Evolutionary conservation across 2,113 vertebrate genomes (phyloP).

Genomic region (Microtus montanus): DNA sequence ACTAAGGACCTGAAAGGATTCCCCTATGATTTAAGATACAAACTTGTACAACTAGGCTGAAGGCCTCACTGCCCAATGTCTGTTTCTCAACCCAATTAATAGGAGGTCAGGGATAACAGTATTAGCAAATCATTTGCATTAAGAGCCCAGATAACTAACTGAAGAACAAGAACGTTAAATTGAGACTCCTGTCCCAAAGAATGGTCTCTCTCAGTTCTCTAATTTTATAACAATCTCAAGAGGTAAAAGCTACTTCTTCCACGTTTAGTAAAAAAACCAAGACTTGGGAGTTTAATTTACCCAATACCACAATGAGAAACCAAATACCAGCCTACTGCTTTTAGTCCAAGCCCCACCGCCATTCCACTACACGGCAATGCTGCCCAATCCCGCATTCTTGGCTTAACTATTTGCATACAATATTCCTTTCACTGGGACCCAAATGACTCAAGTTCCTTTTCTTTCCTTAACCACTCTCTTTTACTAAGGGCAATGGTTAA

Average conservation of each 20-base stretch:
- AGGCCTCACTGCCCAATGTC: neutral
- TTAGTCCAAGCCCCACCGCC: conserved; percentile 12
- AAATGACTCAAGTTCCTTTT: conserved; percentile 32
- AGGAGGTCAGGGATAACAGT: neutral
- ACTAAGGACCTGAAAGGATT: neutral
- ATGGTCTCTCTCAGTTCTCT: neutral
- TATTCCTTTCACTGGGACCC: conserved; percentile 3
- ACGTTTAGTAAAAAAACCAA: conserved; percentile 54
- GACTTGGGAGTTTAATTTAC: conserved; percentile 22
- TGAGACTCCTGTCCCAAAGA: neutral
- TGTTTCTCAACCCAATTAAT: conserved; percentile 12
- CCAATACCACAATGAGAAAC: conserved; percentile 24
- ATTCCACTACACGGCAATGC: neutral
- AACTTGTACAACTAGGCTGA: neutral
- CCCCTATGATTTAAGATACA: neutral
- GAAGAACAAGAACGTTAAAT: neutral
- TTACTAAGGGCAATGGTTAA: conserved; percentile 30
- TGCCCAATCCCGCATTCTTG: neutral
- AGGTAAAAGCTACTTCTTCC: neutral
- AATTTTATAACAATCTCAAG: conserved; percentile 1
- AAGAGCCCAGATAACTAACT: neutral
- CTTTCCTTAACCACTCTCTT: conserved; percentile 18
- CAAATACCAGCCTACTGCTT: neutral
- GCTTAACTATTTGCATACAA: conserved; percentile 39
- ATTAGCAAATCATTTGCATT: neutral